A percentile compares a stretch with the other conserved stretches of the same genome.
Evolutionary conservation across 2,888 invertebrate genomes (phyloP).

Genomic region (Thecophora atra): DNA sequence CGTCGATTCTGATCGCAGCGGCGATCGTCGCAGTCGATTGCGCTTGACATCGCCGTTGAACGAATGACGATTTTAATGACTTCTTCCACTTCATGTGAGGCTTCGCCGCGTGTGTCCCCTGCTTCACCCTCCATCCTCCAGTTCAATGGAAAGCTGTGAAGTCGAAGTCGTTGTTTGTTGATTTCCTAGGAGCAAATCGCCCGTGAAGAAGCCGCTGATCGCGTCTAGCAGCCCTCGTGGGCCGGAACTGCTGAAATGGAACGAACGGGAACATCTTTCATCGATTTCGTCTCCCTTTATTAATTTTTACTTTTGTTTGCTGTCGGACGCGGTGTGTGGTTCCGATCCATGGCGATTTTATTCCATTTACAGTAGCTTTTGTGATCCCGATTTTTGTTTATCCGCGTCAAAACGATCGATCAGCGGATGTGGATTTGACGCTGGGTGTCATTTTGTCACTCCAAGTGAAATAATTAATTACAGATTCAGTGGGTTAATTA

Average conservation of each 20-base stretch:
- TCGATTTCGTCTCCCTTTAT: conserved; percentile 24
- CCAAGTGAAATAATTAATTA: too few species aligned
- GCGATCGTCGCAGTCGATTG: conserved; percentile 34
- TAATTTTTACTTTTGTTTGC: conserved; percentile 28
- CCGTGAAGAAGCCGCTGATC: conserved; percentile 36
- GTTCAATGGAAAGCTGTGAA: too few species aligned
- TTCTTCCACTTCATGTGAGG: conserved; percentile 12
- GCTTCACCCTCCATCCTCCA: too few species aligned
- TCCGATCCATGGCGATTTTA: not conserved
- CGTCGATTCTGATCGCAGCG: conserved; percentile 28
- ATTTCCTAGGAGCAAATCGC: conserved; percentile 31
- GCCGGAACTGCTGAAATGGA: conserved; percentile 28
- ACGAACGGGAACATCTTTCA: conserved; percentile 10
- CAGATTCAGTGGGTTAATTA: too few species aligned
- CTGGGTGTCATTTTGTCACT: too few species aligned
- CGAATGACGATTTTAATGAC: conserved; percentile 35
- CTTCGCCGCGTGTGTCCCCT: not conserved
- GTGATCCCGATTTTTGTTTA: not conserved
- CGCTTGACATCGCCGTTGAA: not conserved
- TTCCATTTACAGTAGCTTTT: too few species aligned
- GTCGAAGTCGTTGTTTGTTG: conserved; percentile 12
- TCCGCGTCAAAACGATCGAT: not conserved
- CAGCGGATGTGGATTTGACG: too few species aligned
- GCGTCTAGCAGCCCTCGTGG: not conserved
- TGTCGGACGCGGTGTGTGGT: conserved; percentile 17